Conservation (phyloP, 2,888 invertebrate species). For the Nesidiocoris tenuis region DNA sequence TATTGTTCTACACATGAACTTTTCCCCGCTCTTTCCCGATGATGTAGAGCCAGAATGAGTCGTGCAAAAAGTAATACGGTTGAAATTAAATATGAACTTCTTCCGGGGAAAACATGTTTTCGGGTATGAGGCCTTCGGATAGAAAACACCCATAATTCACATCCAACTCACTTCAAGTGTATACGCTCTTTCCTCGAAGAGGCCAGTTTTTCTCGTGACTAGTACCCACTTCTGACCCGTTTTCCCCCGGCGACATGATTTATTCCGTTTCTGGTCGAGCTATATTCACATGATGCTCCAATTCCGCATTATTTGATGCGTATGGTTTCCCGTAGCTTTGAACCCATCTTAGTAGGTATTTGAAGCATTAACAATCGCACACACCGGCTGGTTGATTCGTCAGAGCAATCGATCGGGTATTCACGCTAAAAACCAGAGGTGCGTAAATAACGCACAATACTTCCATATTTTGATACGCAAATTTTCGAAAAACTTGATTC, state of each 20-base stretch:
- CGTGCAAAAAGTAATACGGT: not conserved
- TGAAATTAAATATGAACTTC: conserved; percentile 15
- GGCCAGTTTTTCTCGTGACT: not conserved
- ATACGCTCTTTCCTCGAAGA: not conserved
- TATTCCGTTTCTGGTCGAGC: too few relatives aligned
- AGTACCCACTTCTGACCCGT: not conserved
- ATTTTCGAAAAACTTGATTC: too few relatives aligned
- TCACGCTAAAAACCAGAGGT: too few relatives aligned
- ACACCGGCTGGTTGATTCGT: too few relatives aligned
- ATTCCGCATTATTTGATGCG: too few relatives aligned
- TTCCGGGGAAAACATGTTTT: conserved; percentile 13
- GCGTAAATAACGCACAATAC: too few relatives aligned
- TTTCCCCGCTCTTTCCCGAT: not conserved
- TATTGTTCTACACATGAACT: not conserved
- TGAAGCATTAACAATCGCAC: too few relatives aligned
- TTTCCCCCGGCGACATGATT: not conserved
- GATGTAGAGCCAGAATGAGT: conserved; percentile 5
- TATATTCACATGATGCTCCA: too few relatives aligned
- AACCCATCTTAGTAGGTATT: too few relatives aligned
- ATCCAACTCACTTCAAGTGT: not conserved
- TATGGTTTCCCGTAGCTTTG: too few relatives aligned
- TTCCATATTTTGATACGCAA: too few relatives aligned
- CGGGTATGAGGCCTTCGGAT: not conserved
- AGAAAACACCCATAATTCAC: conserved; percentile 11
- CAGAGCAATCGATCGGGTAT: too few relatives aligned